These are phyloP conservation scores for Recurvirostra avosetta DNA, from an alignment of 2,113 vertebrate species.

Conservation along the genomic window DNA sequence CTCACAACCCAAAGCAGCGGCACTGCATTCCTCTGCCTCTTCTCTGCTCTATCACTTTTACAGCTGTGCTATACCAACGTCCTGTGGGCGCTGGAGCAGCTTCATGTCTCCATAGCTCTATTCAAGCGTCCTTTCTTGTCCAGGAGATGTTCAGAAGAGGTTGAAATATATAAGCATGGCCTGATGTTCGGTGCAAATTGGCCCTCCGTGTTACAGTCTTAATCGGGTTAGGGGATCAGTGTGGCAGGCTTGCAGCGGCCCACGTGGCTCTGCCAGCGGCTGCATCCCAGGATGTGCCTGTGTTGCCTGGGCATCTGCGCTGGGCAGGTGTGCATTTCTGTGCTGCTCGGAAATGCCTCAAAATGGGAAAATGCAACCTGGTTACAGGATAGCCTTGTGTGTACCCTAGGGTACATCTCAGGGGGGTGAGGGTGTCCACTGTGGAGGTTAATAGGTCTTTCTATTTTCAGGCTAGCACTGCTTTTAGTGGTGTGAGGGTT, in stretches of 20 bases:
- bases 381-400: background rate
- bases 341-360: background rate
- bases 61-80: background rate
- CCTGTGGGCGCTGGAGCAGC: background rate
- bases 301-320: background rate
- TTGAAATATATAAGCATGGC: background rate
- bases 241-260: background rate
- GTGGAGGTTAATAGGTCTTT: background rate
- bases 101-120: background rate
- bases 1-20: background rate
- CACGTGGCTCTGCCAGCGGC: background rate
- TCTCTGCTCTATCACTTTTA: background rate
- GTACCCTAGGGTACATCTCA: no score
- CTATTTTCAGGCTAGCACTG: background rate
- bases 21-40: background rate
- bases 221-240: slow-evolving; percentile 20
- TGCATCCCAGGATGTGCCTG: fast-evolving
- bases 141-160: background rate
- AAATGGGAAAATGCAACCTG: background rate
- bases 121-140: background rate
- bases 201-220: background rate
- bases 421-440: fast-evolving
- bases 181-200: background rate
- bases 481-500: background rate
- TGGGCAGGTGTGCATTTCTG: background rate